Evolutionary conservation across 2,797 vertebrate species (phyloP).

Genomic region (Trichosurus vulpecula): DNA sequence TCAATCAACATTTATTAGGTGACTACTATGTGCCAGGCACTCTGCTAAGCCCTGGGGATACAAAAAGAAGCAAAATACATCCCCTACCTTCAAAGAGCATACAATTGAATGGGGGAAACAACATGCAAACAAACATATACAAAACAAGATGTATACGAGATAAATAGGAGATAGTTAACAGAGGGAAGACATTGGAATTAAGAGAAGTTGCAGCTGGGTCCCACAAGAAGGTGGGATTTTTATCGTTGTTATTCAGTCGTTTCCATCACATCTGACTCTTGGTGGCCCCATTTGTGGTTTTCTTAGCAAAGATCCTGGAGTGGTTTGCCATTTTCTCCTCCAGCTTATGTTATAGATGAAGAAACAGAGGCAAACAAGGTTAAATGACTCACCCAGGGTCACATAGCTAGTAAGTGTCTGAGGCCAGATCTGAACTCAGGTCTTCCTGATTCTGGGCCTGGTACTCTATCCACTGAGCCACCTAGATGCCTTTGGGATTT

Average conservation of each 20-base stretch:
- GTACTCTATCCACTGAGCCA: background rate
- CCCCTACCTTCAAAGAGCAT: background rate
- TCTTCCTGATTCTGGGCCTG: background rate
- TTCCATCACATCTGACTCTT: too few species aligned
- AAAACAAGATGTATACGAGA: background rate
- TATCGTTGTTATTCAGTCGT: too few species aligned
- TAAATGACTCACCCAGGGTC: too few species aligned
- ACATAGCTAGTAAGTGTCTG: background rate
- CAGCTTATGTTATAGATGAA: too few species aligned
- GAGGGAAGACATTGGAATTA: background rate
- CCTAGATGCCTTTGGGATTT: background rate
- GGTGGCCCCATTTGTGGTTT: too few species aligned
- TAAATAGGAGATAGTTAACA: background rate
- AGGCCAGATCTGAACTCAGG: background rate
- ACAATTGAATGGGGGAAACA: background rate
- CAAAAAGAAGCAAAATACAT: background rate
- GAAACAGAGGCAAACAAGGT: too few species aligned
- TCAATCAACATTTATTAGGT: background rate
- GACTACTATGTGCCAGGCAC: background rate
- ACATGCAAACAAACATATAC: background rate
- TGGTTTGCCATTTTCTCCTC: too few species aligned
- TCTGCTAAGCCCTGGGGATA: background rate
- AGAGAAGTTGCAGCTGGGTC: too few species aligned
- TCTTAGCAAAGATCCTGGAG: too few species aligned
- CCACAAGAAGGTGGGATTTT: background rate